These are phyloP conservation scores for Araneus ventricosus DNA, from an alignment of 1,140 invertebrate genomes.

Conservation along the genomic window DNA sequence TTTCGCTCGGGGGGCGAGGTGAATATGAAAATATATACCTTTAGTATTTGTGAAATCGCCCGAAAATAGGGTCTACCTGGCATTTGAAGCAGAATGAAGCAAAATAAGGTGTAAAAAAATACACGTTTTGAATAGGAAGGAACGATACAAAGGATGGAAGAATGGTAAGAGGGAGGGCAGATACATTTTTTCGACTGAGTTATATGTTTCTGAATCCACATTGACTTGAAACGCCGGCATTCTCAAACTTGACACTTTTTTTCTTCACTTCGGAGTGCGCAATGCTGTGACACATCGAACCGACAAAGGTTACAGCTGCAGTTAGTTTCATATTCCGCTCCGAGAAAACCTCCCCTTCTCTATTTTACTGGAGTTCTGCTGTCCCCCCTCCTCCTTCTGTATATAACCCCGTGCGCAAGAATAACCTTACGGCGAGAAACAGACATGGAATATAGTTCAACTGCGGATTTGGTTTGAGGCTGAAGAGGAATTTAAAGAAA, in stretches of 20 bases:
- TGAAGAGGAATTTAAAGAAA: conserved; percentile 32
- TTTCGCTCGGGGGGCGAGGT: neutral
- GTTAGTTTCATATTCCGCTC: conserved; percentile 71
- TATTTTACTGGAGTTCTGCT: neutral
- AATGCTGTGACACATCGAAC: conserved; percentile 49
- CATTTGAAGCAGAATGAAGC: conserved; percentile 58
- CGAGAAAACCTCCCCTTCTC: neutral
- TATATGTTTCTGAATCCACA: conserved; percentile 67
- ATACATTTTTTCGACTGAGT: conserved; percentile 63
- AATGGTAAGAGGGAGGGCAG: conserved; percentile 31
- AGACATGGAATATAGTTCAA: conserved; percentile 37
- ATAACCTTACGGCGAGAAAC: conserved; percentile 55
- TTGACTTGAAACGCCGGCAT: conserved; percentile 50
- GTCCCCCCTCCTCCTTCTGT: neutral
- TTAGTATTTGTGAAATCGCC: conserved; percentile 72
- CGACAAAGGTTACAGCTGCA: conserved; percentile 68
- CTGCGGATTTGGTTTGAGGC: neutral
- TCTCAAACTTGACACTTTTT: conserved; percentile 54
- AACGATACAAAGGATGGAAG: conserved; percentile 39
- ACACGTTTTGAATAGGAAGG: conserved; percentile 38
- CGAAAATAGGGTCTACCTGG: conserved; percentile 61
- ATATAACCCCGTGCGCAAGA: conserved; percentile 33
- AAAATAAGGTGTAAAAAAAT: conserved; percentile 69
- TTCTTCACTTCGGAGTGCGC: neutral
- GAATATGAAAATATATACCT: conserved; percentile 73